A percentile compares a stretch with the other conserved stretches of the same genome.
phyloP scores from a whole-genome alignment of 2,797 vertebrate species.

The Melanotaenia trifasciata region DNA sequence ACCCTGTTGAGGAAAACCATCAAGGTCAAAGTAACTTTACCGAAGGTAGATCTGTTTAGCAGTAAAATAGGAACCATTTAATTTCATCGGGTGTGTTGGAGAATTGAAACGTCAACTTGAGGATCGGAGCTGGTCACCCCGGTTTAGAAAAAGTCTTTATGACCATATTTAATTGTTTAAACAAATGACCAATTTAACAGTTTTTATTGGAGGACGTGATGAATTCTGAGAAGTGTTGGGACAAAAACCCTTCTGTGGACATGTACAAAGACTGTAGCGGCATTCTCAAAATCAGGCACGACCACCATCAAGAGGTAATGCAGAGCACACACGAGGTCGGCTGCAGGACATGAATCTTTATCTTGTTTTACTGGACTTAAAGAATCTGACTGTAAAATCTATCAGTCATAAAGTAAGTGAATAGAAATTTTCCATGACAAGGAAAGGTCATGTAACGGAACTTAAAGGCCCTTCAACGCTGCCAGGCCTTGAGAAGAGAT shows the following conservation, averaged over 20 bases:
- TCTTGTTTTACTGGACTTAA: not conserved
- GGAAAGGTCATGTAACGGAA: not conserved
- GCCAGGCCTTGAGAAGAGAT: not conserved
- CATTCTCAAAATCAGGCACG: not conserved
- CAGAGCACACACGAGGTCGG: not conserved
- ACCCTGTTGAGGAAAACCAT: too few relatives aligned
- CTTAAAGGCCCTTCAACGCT: not conserved
- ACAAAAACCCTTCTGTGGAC: not conserved
- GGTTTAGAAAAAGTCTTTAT: too few relatives aligned
- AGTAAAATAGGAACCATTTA: too few relatives aligned
- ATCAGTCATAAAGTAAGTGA: not conserved
- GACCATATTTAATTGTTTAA: not conserved
- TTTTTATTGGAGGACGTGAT: not conserved
- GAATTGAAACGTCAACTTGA: too few relatives aligned
- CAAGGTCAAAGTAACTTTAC: too few relatives aligned
- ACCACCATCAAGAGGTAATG: not conserved
- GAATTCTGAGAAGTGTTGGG: not conserved
- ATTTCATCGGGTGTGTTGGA: too few relatives aligned
- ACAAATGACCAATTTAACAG: not conserved
- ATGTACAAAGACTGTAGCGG: not conserved
- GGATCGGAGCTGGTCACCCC: too few relatives aligned
- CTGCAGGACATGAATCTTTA: not conserved
- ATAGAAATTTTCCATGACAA: conserved; percentile 1
- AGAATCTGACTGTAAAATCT: not conserved
- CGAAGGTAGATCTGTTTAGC: too few relatives aligned